Base-by-base conservation (phyloP, 2,113 vertebrate species). In the Sorex fumeus region DNA sequence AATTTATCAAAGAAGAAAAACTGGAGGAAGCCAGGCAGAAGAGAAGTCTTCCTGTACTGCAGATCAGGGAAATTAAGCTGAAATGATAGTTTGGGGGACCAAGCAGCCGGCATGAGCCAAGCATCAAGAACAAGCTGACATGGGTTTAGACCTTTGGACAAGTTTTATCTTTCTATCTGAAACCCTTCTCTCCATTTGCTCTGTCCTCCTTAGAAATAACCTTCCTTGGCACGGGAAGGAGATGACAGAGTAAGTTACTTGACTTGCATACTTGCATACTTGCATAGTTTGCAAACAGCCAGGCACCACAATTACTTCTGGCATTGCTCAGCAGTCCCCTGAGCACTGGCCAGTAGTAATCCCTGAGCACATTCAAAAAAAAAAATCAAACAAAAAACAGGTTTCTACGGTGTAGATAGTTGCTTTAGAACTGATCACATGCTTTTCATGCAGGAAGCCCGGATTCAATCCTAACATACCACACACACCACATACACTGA, bases 1-100 rank as follows among this genome's bases (percentile, higher is more conserved):
- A 47, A 28, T 74, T 89, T 85, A 87, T 64, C 79, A 86, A 84
- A 32, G 60, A 34, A 87, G 75, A 62, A 75, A 86, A 90, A 57
- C 27, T 18, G 0, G 23, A n/a, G 23, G 36, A 43, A 84, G 23
- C 50, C 1, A 79, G 69, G 40, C n/a, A 66, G 60, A 2, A 91
- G 10, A 21, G 8, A 79, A 8, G 32, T 50, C 81, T 67, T 66
- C 75, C 28, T 67, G 71, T 72, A 40, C 23, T 45, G 12, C 5
- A 88, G 66, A 69, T 43, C 57, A 86, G 50, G 60, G 45, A 50
- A 77, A 88, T 30, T 30, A 70, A 84, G 32, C 67, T n/a, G 62
- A 91, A 62, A 23, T 32, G 23, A 25, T 6, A 28, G 8, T 19
- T 50, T 18, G 36, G 75, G 40, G 47, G 47, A 50, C 47, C 13